phyloP scores from a whole-genome alignment of 2,113 vertebrate genomes.

The Dipodomys ordii region DNA sequence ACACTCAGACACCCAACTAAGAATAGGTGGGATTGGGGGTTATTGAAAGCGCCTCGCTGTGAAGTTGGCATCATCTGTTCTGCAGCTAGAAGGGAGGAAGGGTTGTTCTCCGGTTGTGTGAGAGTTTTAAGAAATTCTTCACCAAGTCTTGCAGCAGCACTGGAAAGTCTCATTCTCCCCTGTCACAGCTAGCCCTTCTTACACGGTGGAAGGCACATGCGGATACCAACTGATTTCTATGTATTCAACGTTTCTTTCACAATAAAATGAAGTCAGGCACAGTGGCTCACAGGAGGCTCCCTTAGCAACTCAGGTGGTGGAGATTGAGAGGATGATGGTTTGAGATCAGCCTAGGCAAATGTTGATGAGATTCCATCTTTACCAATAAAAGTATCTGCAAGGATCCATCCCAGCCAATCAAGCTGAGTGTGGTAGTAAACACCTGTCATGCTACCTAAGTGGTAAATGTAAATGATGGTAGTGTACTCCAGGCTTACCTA shows the following conservation, averaged over 20 bases:
- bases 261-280: too few species aligned
- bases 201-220: neutral
- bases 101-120: neutral
- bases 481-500: too few species aligned
- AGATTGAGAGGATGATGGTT: too few species aligned
- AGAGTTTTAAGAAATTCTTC: neutral
- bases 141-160: neutral
- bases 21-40: neutral
- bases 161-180: neutral
- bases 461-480: too few species aligned
- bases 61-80: neutral
- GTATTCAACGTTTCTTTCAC: neutral
- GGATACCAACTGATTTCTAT: neutral
- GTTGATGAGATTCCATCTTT: too few species aligned
- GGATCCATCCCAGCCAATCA: too few species aligned
- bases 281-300: too few species aligned
- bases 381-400: too few species aligned
- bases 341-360: too few species aligned
- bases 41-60: neutral
- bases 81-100: neutral
- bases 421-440: too few species aligned
- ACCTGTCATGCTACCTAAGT: too few species aligned
- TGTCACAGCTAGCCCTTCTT: neutral
- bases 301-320: too few species aligned
- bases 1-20: neutral